Evolutionary conservation across 2,888 invertebrate genomes (phyloP), one percentile per base, ranked within the genome.

Genomic region (Automeris io): DNA sequence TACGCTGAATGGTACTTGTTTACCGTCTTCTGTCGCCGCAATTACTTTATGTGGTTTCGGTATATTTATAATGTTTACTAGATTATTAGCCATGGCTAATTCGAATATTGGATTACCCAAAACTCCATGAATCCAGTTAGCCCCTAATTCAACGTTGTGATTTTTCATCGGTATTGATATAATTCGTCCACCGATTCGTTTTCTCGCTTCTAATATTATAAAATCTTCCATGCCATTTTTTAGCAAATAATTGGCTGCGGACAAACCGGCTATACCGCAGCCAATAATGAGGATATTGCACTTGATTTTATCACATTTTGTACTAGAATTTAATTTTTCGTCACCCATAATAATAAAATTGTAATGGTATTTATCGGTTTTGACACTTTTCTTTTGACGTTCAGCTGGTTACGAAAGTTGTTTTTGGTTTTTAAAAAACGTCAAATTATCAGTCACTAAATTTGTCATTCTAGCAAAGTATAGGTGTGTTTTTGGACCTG

Each of bases 121-220:
- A 34, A 96, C 95, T 24, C 97, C 97, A 66, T 97, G 96, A 54
- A 97, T 95, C 95, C 96, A 96, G 73, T 96, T 96, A 19, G 96
- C 96, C 39, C 97, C 97, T 46, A 96, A 79, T 80, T 97, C 96
- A 33, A 96, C 89, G 70, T 91, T 92, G 42, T 85, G 83, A 54
- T 77, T 77, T 63, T 80, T 81, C 69, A 94, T 88, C 56, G 91
- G 90, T 60, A 92, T 91, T 42, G 94, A 91, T 40, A 93, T 87
- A 51, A 96, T 94, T 48, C 96, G 88, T 43, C 95, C 96, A 37
- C 96, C 96, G 47, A 95, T 89, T 43, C 94, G 89, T 65, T 90
- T 90, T 64, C 95, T 89, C 42, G 93, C 94, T 85, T 95, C 96
- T 54, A 95, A 78, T 59, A 96, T 90, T 69, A 91, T 88, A 76